Conservation (phyloP, 1,140 invertebrate genomes). For the Penaeus japonicus region DNA sequence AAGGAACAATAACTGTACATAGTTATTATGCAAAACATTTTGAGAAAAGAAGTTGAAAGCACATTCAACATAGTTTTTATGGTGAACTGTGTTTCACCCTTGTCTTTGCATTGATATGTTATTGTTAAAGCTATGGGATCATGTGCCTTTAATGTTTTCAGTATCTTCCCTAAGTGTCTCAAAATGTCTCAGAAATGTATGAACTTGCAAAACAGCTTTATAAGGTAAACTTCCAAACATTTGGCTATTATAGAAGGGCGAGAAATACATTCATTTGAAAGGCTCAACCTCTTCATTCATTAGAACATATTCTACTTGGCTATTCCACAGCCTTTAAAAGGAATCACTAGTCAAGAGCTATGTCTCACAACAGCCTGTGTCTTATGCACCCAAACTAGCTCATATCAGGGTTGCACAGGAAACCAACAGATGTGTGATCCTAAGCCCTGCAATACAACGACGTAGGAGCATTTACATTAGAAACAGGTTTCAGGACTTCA, state of each 20-base stretch:
- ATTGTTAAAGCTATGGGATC: slow-evolving; percentile 39
- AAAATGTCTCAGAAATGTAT: slow-evolving; percentile 16
- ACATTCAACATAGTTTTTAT: slow-evolving; percentile 28
- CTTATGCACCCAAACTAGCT: neutral
- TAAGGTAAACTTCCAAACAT: slow-evolving; percentile 19
- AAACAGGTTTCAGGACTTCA: slow-evolving; percentile 20
- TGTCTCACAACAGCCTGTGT: slow-evolving; percentile 4
- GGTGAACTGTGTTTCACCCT: slow-evolving; percentile 34
- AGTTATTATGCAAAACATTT: slow-evolving; percentile 41
- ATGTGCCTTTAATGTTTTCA: slow-evolving; percentile 27
- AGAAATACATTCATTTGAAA: slow-evolving; percentile 29
- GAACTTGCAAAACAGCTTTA: slow-evolving; percentile 39
- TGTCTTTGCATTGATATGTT: slow-evolving; percentile 47
- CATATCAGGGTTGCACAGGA: slow-evolving; percentile 14
- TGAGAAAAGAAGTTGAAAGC: slow-evolving; percentile 30
- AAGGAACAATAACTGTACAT: slow-evolving; percentile 30
- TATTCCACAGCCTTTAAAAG: slow-evolving; percentile 38
- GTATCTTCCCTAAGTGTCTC: neutral
- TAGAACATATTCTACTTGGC: slow-evolving; percentile 19
- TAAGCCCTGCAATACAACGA: slow-evolving; percentile 18
- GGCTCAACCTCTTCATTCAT: slow-evolving; percentile 26
- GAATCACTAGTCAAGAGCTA: slow-evolving; percentile 35
- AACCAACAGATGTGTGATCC: neutral
- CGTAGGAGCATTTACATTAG: slow-evolving; percentile 23
- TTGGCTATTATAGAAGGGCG: slow-evolving; percentile 22